Percentiles rank a stretch among this genome's conserved stretches.
Evolutionary conservation across 2,888 invertebrate genomes (phyloP).

Genomic region (Cataglyphis rosenhaueri): DNA sequence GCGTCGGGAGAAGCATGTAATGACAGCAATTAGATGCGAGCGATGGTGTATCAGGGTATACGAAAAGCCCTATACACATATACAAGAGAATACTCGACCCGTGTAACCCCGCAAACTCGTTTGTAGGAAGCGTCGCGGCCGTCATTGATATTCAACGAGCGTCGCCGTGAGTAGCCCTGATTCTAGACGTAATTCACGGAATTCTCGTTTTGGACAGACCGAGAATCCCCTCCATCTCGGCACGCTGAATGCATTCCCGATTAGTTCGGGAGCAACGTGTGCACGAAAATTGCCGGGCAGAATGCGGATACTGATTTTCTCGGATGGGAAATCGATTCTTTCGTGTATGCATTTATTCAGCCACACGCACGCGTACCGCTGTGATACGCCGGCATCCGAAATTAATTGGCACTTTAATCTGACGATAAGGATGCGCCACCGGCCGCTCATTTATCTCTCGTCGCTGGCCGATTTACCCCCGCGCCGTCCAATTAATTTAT

Average conservation of each 20-base stretch:
- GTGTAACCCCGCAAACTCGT: constrained; percentile 14
- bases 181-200: constrained; percentile 76
- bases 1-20: not conserved
- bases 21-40: constrained; percentile 9
- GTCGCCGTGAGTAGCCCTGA: constrained; percentile 71
- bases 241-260: constrained; percentile 64
- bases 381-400: constrained; percentile 16
- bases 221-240: constrained; percentile 63
- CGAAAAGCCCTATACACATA: too few species aligned
- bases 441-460: constrained; percentile 49
- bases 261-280: constrained; percentile 51
- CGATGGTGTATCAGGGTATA: constrained; percentile 1
- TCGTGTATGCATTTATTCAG: constrained; percentile 46
- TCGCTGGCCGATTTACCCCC: constrained; percentile 45
- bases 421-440: constrained; percentile 54
- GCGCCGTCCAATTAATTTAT: constrained; percentile 49
- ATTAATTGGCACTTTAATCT: constrained; percentile 53
- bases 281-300: constrained; percentile 64
- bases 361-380: not conserved
- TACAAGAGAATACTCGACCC: not conserved
- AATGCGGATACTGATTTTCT: constrained; percentile 61
- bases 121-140: constrained; percentile 34
- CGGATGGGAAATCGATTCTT: constrained; percentile 31
- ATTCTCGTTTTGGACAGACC: constrained; percentile 72
- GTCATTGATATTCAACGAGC: constrained; percentile 69